Base-by-base conservation (phyloP, 1,140 invertebrate genomes). In the Caenorhabditis briggsae region DNA sequence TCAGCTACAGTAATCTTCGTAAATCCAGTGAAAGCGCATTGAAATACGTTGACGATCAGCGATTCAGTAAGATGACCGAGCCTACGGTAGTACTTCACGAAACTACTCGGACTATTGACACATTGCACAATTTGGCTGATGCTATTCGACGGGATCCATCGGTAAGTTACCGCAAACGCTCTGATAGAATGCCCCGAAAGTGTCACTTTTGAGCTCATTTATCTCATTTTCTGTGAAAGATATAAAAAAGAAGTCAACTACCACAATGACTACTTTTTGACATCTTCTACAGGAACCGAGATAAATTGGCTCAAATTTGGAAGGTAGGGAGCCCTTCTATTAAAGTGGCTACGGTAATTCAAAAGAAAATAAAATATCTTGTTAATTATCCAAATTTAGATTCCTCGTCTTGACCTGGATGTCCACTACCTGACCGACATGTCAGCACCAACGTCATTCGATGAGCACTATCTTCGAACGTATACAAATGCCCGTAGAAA, bases 381-480 rank as follows among this genome's bases (percentile, higher is more conserved):
- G 33, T 33, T 33, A 33, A 33, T 33, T 33, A 33, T 3, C 33
- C 33, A 2, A 33, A 33, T 78, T 78, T 46, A 78, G 70, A 78
- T 78, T 50, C 70, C 70, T 3, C 70, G 70, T 0, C 46, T 78
- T 6, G 70, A 78, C 14, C 46, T 78, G n/a, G 70, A 78, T 23
- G 70, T 78, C 5, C 70, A 78, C 33, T 78, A 78, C 14, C 46
- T 78, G 46, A 78, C 70, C 5, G 70, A 78, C 12, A 78, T 78
- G 70, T 78, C 70, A 9, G 70, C 70, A 50, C 70, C 70, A 9
- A 78, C 70, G 18, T 78, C 70, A 18, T 78, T 78, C 20, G 70
- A 78, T 20, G 70, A 78, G 46, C 25, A 78, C 14, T 78, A 78
- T 78, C 70, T 78, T 78, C 70, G 70, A 50, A 78, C 70, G 5